Evolutionary conservation across 2,888 invertebrate genomes (phyloP).

Genomic region (Idaea aversata): DNA sequence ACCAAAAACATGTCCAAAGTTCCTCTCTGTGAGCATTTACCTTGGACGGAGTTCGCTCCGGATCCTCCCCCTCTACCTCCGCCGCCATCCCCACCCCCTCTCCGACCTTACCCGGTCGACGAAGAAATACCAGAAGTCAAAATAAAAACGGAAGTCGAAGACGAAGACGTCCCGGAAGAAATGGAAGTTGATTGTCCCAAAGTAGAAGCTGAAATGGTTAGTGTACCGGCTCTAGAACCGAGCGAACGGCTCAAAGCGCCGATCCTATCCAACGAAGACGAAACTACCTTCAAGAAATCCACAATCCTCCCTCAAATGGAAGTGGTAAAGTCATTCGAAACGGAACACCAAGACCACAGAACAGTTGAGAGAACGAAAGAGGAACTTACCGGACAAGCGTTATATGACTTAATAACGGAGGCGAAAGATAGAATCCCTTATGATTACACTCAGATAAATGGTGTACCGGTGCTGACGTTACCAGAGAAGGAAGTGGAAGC

Average conservation of each 20-base stretch:
- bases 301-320: constrained; percentile 25
- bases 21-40: constrained; percentile 55
- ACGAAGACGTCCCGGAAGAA: constrained; percentile 7
- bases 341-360: constrained; percentile 52
- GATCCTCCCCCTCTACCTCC: constrained; percentile 59
- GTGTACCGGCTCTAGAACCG: constrained; percentile 46
- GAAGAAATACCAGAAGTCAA: constrained; percentile 14
- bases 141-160: background rate
- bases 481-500: constrained; percentile 29
- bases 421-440: constrained; percentile 44
- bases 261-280: constrained; percentile 49
- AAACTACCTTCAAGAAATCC: constrained; percentile 33
- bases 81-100: constrained; percentile 62
- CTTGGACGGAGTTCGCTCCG: constrained; percentile 66
- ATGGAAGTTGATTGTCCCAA: constrained; percentile 8
- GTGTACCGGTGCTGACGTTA: constrained; percentile 16
- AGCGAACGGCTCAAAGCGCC: constrained; percentile 65
- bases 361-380: constrained; percentile 71
- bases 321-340: constrained; percentile 33
- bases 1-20: constrained; percentile 64
- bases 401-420: constrained; percentile 44
- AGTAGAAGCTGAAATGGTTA: constrained; percentile 36
- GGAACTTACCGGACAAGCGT: constrained; percentile 45
- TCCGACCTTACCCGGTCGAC: constrained; percentile 56
- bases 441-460: constrained; percentile 44